Evolutionary conservation across 2,888 invertebrate species (phyloP).

Genomic region (Pedicia rivosa): DNA sequence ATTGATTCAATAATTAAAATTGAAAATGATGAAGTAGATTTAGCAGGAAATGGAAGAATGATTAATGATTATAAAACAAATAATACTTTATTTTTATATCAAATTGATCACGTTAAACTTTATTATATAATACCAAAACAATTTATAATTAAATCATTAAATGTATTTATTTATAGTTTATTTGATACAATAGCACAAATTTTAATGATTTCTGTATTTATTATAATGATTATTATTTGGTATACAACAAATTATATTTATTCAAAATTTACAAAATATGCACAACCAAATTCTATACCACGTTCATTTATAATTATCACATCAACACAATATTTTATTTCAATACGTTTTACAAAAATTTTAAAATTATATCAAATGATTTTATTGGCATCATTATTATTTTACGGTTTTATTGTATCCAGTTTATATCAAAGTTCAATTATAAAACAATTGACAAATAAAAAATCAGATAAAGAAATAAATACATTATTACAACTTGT

Average conservation of each 20-base stretch:
- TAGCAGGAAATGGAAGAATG: not conserved
- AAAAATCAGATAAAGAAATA: not conserved
- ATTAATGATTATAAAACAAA: not conserved
- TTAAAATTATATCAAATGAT: not conserved
- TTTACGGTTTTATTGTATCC: not conserved
- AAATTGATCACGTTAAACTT: not conserved
- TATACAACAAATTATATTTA: not conserved
- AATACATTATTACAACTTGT: not conserved
- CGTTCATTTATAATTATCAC: not conserved
- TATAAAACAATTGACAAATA: not conserved
- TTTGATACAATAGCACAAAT: not conserved
- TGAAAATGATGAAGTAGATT: not conserved
- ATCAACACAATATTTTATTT: constrained; percentile 1
- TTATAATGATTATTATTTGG: constrained; percentile 2
- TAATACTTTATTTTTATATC: not conserved
- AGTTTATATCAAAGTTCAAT: constrained; percentile 1
- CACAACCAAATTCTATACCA: not conserved
- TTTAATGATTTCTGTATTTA: not conserved
- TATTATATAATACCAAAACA: not conserved
- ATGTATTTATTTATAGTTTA: constrained; percentile 2
- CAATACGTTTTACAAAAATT: not conserved
- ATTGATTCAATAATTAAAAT: not conserved
- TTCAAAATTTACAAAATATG: not conserved
- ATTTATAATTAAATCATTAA: not conserved
- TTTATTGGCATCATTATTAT: not conserved